Base-by-base conservation (phyloP, 2,888 invertebrate species). In the Cyrtodaria siliqua region DNA sequence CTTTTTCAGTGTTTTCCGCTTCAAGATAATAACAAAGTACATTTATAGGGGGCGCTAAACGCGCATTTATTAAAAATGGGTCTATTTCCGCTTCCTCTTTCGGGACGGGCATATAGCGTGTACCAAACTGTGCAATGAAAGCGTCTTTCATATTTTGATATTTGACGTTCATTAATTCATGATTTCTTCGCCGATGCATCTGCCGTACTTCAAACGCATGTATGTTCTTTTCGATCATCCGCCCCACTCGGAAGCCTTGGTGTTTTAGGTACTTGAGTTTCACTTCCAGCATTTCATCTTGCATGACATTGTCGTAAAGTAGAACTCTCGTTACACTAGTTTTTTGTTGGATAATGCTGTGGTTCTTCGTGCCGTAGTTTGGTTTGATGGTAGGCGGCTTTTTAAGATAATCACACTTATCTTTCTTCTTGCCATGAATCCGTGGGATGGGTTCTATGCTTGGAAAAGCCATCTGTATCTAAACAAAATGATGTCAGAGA, bases 251-350 rank as follows among this genome's bases (percentile, higher is more conserved):
- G 59, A 74, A 86, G 85, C 38, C 82, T 49, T 82, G 75, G 2
- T 59, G 18, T 24, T 79, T 77, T 0, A 89, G 73, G 26, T 82
- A 73, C 0, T 82, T 83, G 2, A 88, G 55, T 64, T 86, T 83
- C 9, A 84, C 84, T 42, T 89, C 83, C 26, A 91, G 79, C 75
- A 89, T 85, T 62, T 87, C 85, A 49, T 88, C 86, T 68, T 89
- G 88, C 26, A 89, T 89, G 0, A 87, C 82, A 59, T 91, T 91
- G 66, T 91, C 91, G 68, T 89, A 89, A 18, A 90, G 79, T 20
- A 91, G 76, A 0, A 91, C 90, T 4, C 87, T 75, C 1, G 88
- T 82, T 8, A 91, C 67, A 23, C 86, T 87, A 2, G 90, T 84
- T 61, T 89, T 90, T 26, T 87, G 88, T 26, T 87, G 88, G 33